phyloP scores from a whole-genome alignment of 2,797 vertebrate species.

The Capromys pilorides region DNA sequence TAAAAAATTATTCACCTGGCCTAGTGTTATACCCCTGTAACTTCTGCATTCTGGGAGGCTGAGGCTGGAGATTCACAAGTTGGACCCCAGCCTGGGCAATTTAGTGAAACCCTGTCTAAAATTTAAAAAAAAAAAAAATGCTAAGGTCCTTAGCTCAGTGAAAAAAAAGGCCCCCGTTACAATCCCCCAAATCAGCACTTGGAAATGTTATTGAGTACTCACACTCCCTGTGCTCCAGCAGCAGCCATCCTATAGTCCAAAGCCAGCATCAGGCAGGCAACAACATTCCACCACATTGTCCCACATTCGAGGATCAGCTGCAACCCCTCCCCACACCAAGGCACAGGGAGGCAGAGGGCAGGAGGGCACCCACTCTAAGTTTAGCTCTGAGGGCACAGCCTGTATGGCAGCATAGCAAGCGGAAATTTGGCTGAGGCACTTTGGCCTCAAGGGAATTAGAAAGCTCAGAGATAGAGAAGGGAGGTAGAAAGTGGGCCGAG shows the following conservation, averaged over 20 bases:
- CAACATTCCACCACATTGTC: background rate
- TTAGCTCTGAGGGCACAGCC: conserved; percentile 9
- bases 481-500: conserved; percentile 46
- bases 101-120: background rate
- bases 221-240: background rate
- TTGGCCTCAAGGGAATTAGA: background rate
- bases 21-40: background rate
- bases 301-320: background rate
- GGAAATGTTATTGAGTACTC: background rate
- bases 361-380: conserved; percentile 3
- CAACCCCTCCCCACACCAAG: background rate
- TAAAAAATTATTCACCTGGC: background rate
- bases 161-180: background rate
- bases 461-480: background rate
- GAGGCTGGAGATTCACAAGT: background rate
- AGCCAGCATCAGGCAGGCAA: background rate
- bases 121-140: background rate
- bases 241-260: background rate
- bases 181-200: background rate
- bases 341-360: background rate
- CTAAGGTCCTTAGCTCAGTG: background rate
- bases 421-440: background rate
- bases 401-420: background rate
- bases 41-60: background rate
- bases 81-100: background rate